Percentiles rank a stretch among this genome's conserved stretches.
These are phyloP conservation scores for Xerus rutilus DNA, from an alignment of 2,797 vertebrate genomes.

Conservation along the genomic window DNA sequence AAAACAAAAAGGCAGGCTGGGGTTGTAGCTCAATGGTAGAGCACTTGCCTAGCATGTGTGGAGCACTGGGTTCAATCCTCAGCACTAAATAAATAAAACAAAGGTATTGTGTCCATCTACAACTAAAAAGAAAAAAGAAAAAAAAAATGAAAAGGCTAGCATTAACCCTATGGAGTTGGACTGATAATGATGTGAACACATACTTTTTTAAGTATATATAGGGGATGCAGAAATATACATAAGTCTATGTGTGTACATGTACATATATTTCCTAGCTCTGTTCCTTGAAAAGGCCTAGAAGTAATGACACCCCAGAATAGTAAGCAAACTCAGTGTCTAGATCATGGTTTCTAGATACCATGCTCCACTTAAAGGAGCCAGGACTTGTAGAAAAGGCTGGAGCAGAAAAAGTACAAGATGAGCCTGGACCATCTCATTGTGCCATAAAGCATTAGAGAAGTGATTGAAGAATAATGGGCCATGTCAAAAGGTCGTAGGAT, in stretches of 20 bases:
- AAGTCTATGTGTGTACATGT: accelerated
- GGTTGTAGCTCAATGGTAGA: too few species aligned
- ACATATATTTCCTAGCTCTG: not conserved
- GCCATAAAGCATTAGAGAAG: not conserved
- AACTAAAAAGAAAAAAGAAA: too few species aligned
- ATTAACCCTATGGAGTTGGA: not conserved
- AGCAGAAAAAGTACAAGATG: not conserved
- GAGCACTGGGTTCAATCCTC: too few species aligned
- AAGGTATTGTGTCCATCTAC: too few species aligned
- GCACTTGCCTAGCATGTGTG: too few species aligned
- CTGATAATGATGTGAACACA: not conserved
- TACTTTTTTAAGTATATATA: not conserved
- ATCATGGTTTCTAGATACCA: not conserved
- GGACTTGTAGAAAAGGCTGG: not conserved
- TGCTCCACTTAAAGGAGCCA: not conserved
- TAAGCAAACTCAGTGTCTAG: not conserved
- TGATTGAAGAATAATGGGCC: not conserved
- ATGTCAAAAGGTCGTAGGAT: not conserved
- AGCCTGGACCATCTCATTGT: not conserved
- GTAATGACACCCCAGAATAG: not conserved
- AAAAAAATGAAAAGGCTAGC: not conserved
- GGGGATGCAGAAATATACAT: not conserved
- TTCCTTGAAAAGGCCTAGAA: not conserved
- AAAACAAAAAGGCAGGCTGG: not conserved
- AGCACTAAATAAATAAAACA: too few species aligned